Conservation (phyloP, 64 coral and sea anemone genomes). For the Cladopsammia gracilis region DNA sequence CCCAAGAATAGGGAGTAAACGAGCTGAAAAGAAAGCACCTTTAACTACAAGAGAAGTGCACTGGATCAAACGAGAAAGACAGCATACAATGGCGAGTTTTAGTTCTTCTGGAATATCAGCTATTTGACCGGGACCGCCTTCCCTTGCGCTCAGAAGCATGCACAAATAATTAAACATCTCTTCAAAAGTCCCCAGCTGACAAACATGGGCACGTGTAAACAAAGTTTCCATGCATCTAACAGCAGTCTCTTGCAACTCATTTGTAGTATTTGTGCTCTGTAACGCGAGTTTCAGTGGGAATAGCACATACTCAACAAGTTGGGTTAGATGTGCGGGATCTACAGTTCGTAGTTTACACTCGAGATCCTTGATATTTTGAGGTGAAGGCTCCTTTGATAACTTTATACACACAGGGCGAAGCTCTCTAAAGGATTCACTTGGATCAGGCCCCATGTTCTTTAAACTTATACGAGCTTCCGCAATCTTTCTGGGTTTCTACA, state of each 20-base stretch:
- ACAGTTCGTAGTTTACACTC: slow-evolving; percentile 20
- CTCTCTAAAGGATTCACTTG: slow-evolving; percentile 72
- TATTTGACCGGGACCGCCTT: slow-evolving; percentile 26
- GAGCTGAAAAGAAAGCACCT: slow-evolving; percentile 69
- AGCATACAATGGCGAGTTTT: slow-evolving; percentile 71
- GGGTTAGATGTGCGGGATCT: slow-evolving; percentile 10
- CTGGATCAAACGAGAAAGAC: slow-evolving; percentile 73
- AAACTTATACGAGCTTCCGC: too few species aligned
- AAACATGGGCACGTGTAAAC: slow-evolving; percentile 37
- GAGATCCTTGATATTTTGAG: slow-evolving; percentile 59
- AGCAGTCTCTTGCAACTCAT: slow-evolving; percentile 77
- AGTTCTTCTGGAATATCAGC: slow-evolving; percentile 73
- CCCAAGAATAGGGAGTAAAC: slow-evolving; percentile 75
- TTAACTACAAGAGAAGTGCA: slow-evolving; percentile 60
- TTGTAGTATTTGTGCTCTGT: slow-evolving; percentile 34
- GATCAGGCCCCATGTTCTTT: slow-evolving; percentile 59
- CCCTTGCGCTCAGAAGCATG: slow-evolving; percentile 52
- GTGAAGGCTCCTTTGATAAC: slow-evolving; percentile 72
- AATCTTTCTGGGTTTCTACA: too few species aligned
- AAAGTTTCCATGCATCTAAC: slow-evolving; percentile 70
- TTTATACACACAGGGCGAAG: slow-evolving; percentile 79
- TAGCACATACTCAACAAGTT: slow-evolving; percentile 78
- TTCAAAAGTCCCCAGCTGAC: slow-evolving; percentile 61
- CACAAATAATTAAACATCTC: slow-evolving; percentile 69
- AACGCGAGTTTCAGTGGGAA: slow-evolving; percentile 88